phyloP scores from a whole-genome alignment of 2,888 invertebrate genomes.

The Drosophila gaucha region DNA sequence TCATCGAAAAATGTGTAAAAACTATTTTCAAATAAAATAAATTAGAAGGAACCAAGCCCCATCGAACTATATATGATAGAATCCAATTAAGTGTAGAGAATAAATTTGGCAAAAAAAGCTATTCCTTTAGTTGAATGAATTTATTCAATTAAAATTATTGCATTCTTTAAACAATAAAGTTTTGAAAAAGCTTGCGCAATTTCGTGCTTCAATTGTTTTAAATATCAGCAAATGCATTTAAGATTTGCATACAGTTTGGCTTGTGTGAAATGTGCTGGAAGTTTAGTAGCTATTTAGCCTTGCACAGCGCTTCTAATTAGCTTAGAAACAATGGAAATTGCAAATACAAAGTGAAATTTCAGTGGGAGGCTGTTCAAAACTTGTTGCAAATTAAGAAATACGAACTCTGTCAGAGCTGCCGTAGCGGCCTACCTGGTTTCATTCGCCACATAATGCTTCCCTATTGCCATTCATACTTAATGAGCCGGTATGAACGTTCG shows the following conservation, averaged over 20 bases:
- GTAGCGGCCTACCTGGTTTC: background rate
- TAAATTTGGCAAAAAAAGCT: too few species aligned
- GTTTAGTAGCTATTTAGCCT: background rate
- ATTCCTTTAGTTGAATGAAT: too few species aligned
- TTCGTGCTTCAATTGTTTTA: background rate
- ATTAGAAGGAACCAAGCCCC: too few species aligned
- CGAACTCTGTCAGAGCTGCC: background rate
- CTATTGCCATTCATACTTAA: slow-evolving; percentile 65
- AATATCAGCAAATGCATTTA: background rate
- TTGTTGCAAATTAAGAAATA: slow-evolving; percentile 23
- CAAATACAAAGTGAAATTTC: slow-evolving; percentile 39
- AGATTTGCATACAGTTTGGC: too few species aligned
- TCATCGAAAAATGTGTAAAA: too few species aligned
- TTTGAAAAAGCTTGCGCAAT: too few species aligned
- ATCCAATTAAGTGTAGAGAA: too few species aligned
- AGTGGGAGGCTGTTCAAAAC: slow-evolving; percentile 17
- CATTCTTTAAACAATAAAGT: too few species aligned
- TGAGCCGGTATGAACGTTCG: slow-evolving; percentile 48
- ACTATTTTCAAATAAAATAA: too few species aligned
- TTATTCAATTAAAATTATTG: too few species aligned
- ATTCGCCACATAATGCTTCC: slow-evolving; percentile 24
- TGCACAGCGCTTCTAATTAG: slow-evolving; percentile 51
- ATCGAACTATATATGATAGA: too few species aligned
- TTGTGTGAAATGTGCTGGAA: background rate
- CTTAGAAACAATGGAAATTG: slow-evolving; percentile 44